Percentiles rank a stretch among this genome's conserved stretches.
These are phyloP conservation scores for Semaprochilodus insignis DNA, from an alignment of 2,797 vertebrate species.

Conservation along the genomic window DNA sequence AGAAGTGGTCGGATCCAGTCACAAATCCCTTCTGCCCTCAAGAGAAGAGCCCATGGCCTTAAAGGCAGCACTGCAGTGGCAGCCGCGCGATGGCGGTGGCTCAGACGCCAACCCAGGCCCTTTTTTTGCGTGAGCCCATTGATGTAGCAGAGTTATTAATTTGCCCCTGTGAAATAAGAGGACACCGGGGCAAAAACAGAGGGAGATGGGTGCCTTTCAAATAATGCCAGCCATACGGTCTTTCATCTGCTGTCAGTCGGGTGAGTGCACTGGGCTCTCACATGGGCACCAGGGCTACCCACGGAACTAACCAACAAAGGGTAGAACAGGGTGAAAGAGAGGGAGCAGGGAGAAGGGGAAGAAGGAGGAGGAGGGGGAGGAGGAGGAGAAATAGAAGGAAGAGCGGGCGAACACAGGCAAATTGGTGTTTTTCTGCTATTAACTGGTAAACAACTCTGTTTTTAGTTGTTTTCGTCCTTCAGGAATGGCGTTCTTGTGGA, in stretches of 20 bases:
- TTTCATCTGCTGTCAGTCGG: constrained; percentile 80
- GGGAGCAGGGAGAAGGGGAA: constrained; percentile 46
- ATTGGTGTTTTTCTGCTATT: constrained; percentile 65
- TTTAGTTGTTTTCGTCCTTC: constrained; percentile 76
- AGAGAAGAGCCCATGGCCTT: constrained; percentile 69
- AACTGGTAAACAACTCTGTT: constrained; percentile 81
- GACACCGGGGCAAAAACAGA: constrained; percentile 75
- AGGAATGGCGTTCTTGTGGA: constrained; percentile 62
- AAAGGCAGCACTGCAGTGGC: constrained; percentile 51
- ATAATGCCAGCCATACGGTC: constrained; percentile 59
- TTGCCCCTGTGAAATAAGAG: constrained; percentile 83
- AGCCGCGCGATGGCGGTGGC: constrained; percentile 51
- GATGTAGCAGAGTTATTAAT: constrained; percentile 86
- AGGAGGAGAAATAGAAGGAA: constrained; percentile 53
- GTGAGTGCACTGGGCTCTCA: constrained; percentile 72
- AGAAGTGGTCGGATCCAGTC: constrained; percentile 82
- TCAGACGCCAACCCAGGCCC: constrained; percentile 68
- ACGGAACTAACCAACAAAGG: constrained; percentile 80
- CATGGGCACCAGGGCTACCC: constrained; percentile 79
- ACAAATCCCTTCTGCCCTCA: constrained; percentile 70
- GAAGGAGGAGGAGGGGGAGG: constrained; percentile 51
- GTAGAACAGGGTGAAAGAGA: constrained; percentile 45
- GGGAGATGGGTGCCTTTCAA: constrained; percentile 76
- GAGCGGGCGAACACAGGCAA: constrained; percentile 63
- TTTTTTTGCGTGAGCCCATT: constrained; percentile 68